A percentile compares a stretch with the other conserved stretches of the same genome.
phyloP scores from a whole-genome alignment of 2,797 vertebrate genomes.

The Gephyroberyx darwinii region DNA sequence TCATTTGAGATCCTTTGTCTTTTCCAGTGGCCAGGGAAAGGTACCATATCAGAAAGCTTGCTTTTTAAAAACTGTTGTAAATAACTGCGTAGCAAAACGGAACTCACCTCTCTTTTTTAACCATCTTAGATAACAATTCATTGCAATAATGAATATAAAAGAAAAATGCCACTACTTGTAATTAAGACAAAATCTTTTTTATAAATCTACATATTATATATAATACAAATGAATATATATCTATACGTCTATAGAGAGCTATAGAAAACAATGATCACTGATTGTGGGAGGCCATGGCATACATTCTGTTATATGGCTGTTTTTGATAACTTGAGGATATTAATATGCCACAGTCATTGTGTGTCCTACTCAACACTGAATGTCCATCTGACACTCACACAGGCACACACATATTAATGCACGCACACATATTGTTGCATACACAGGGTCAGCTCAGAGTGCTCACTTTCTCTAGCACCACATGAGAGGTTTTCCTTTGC shows the following conservation, averaged over 20 bases:
- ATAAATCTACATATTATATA: conserved; percentile 84
- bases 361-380: conserved; percentile 85
- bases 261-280: conserved; percentile 88
- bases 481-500: conserved; percentile 77
- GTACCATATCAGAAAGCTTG: conserved; percentile 85
- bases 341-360: conserved; percentile 82
- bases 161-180: conserved; percentile 92
- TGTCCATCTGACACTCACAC: conserved; percentile 82
- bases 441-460: conserved; percentile 67
- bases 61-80: conserved; percentile 97
- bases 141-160: conserved; percentile 99
- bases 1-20: conserved; percentile 64
- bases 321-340: conserved; percentile 77
- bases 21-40: conserved; percentile 48
- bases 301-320: conserved; percentile 84
- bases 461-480: conserved; percentile 62
- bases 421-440: conserved; percentile 57
- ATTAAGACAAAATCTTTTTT: conserved; percentile 87
- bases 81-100: conserved; percentile 92
- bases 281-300: conserved; percentile 88
- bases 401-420: conserved; percentile 54
- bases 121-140: conserved; percentile 96
- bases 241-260: conserved; percentile 78
- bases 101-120: conserved; percentile 96
- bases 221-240: conserved; percentile 79